Evolutionary conservation across 2,113 vertebrate species (phyloP).

Genomic region (Beaufortia kweichowensis): DNA sequence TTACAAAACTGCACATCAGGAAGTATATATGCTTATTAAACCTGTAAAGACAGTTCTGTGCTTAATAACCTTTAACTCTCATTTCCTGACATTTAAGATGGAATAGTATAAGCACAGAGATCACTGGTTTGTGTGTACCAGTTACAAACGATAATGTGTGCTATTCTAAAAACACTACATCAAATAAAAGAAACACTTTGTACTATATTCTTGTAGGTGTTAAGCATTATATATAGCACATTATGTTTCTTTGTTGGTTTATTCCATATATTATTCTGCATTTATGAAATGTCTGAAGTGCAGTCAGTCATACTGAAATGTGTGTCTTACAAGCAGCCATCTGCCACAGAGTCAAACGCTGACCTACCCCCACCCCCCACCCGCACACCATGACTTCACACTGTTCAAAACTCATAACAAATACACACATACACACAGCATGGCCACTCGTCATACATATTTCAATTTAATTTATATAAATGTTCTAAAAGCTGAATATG

Average conservation of each 20-base stretch:
- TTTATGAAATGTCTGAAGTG: constrained; percentile 34
- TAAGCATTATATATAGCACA: no score
- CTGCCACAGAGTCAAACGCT: constrained; percentile 42
- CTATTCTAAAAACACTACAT: no score
- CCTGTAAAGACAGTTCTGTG: constrained; percentile 12
- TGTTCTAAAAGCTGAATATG: constrained; percentile 19
- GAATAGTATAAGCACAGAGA: constrained; percentile 20
- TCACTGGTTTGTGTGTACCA: constrained; percentile 30
- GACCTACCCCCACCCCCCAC: constrained; percentile 16
- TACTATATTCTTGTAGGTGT: no score
- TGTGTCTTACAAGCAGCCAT: constrained; percentile 46
- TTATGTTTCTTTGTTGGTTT: neutral
- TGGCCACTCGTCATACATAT: constrained; percentile 10
- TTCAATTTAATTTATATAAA: constrained; percentile 3
- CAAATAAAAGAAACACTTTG: no score
- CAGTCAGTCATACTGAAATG: constrained; percentile 46
- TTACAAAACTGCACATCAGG: constrained; percentile 18
- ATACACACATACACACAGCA: constrained; percentile 25
- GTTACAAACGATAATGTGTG: constrained; percentile 3
- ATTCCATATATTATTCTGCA: constrained; percentile 29
- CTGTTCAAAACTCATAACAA: constrained; percentile 45
- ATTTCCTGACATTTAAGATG: constrained; percentile 10
- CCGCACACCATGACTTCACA: constrained; percentile 40
- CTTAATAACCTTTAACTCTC: constrained; percentile 1
- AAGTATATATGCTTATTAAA: constrained; percentile 15